These are phyloP conservation scores for Drosophila neoperkinsi DNA, from an alignment of 2,888 invertebrate species.

Conservation along the genomic window DNA sequence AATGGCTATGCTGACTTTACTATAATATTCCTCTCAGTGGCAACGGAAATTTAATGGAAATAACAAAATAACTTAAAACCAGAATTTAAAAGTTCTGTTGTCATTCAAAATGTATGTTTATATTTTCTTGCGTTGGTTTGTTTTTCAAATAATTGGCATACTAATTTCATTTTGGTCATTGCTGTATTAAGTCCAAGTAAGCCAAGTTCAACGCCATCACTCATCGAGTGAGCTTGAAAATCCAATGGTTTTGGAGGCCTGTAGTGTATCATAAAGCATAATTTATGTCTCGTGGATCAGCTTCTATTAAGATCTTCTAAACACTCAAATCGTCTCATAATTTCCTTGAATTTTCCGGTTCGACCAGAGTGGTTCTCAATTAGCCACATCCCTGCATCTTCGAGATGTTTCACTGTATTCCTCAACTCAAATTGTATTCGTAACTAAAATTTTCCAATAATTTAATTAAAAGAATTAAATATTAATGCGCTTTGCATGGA, in stretches of 20 bases:
- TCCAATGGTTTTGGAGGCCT: not conserved
- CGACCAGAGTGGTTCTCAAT: not conserved
- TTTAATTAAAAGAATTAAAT: not conserved
- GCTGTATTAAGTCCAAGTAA: not conserved
- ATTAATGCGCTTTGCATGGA: not conserved
- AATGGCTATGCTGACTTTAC: not conserved
- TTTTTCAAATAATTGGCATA: not conserved
- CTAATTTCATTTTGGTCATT: not conserved
- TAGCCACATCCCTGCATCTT: not conserved
- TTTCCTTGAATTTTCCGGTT: not conserved
- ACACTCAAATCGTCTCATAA: not conserved
- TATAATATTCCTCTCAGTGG: not conserved
- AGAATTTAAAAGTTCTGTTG: not conserved
- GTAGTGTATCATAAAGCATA: accelerated
- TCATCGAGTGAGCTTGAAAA: not conserved
- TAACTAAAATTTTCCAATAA: not conserved
- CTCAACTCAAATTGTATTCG: not conserved
- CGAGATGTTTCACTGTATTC: not conserved
- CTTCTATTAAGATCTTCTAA: not conserved
- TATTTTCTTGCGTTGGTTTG: not conserved
- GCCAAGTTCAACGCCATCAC: not conserved
- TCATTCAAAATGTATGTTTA: not conserved
- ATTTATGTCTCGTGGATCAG: not conserved
- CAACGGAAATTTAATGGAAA: not conserved
- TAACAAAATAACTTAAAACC: not conserved